Evolutionary conservation across 1,140 invertebrate species (phyloP).

Genomic region (Thaumatotibia leucotreta): DNA sequence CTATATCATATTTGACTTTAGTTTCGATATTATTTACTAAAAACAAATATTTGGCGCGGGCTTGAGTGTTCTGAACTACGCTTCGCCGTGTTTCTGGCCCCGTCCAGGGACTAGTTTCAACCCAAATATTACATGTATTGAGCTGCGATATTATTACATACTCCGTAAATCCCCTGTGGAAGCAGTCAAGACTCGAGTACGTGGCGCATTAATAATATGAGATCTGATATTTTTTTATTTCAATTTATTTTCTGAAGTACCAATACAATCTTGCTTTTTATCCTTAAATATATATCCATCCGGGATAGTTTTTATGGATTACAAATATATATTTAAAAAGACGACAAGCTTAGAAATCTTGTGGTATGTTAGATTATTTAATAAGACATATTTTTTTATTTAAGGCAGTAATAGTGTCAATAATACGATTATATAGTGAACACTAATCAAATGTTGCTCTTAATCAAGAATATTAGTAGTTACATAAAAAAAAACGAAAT

Average conservation of each 20-base stretch:
- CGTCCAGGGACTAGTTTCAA: background rate
- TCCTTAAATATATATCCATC: too few species aligned
- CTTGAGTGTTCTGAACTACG: background rate
- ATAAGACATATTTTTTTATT: too few species aligned
- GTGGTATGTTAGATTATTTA: too few species aligned
- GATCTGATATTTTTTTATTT: background rate
- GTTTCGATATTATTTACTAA: constrained; percentile 9
- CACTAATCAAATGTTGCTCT: too few species aligned
- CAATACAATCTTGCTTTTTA: too few species aligned
- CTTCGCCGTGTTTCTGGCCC: background rate
- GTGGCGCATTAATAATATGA: background rate
- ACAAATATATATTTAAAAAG: too few species aligned
- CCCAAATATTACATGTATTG: background rate
- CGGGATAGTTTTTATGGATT: too few species aligned
- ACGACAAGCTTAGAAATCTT: too few species aligned
- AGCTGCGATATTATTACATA: background rate
- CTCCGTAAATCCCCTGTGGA: background rate
- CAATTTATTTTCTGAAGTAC: background rate
- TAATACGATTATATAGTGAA: too few species aligned
- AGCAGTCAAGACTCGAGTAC: background rate
- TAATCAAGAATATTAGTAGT: too few species aligned
- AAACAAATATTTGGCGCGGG: background rate
- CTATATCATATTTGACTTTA: constrained; percentile 3
- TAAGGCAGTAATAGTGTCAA: too few species aligned
- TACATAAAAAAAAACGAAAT: too few species aligned